A percentile compares a stretch with the other conserved stretches of the same genome.
phyloP scores from a whole-genome alignment of 2,797 vertebrate genomes.

The Sebastes jordani region DNA sequence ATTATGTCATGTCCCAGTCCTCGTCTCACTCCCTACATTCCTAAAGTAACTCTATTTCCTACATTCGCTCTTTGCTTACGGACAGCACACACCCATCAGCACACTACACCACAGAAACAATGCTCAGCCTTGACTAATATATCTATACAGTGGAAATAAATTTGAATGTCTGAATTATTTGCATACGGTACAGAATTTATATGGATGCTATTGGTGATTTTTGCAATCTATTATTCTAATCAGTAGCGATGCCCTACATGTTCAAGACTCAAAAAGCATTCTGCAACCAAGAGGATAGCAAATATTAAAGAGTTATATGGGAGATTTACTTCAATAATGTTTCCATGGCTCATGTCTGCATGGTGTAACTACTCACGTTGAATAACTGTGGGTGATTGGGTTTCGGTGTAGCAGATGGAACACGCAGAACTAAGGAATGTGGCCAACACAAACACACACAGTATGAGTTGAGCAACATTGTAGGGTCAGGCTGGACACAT shows the following conservation, averaged over 20 bases:
- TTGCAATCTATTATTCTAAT: neutral
- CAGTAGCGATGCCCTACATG: fast-evolving
- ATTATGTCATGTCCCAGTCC: neutral
- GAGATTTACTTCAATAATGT: neutral
- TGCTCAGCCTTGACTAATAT: neutral
- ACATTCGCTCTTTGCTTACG: neutral
- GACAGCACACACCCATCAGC: neutral
- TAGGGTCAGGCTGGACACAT: constrained; percentile 6
- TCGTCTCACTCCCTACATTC: constrained; percentile 13
- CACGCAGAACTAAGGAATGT: neutral
- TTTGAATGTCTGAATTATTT: neutral
- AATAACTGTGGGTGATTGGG: neutral
- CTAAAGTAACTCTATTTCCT: neutral
- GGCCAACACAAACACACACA: constrained; percentile 39
- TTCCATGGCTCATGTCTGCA: neutral
- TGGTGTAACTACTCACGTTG: neutral
- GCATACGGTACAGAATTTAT: neutral
- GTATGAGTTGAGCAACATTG: constrained; percentile 31
- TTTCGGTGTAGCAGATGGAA: constrained; percentile 2
- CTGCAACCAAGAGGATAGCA: neutral
- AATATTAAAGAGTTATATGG: neutral
- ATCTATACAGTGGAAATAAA: neutral
- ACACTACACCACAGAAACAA: neutral
- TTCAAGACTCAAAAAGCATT: neutral
- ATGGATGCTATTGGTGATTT: neutral